These are phyloP conservation scores for Salmo trutta DNA, from an alignment of 2,797 vertebrate genomes.

Conservation along the genomic window DNA sequence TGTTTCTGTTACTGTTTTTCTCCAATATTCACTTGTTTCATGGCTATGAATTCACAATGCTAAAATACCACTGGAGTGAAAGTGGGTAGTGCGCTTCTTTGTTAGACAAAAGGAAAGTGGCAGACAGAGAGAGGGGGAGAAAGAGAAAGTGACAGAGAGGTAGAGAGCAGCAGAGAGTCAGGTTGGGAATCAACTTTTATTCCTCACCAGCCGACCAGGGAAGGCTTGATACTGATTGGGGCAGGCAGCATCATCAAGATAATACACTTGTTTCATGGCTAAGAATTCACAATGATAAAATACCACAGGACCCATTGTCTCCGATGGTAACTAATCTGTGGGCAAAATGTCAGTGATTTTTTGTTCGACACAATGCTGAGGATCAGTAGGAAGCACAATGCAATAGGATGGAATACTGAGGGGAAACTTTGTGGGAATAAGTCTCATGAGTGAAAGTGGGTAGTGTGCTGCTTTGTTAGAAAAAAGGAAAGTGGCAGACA, in stretches of 20 bases:
- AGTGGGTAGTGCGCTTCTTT: no score
- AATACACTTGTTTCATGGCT: not conserved
- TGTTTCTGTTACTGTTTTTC: slow-evolving; percentile 15
- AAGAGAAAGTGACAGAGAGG: not conserved
- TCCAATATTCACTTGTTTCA: slow-evolving; percentile 4
- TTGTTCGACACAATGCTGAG: no score
- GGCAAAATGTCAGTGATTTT: no score
- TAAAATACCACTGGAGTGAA: not conserved
- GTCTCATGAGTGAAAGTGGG: no score
- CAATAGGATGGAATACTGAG: no score
- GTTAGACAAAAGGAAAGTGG: not conserved
- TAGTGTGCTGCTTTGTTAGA: not conserved
- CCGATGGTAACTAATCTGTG: no score
- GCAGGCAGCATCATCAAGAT: slow-evolving; percentile 41
- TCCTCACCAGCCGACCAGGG: slow-evolving; percentile 43
- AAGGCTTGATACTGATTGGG: slow-evolving; percentile 69
- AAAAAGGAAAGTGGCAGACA: not conserved
- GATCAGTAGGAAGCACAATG: no score
- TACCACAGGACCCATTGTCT: not conserved
- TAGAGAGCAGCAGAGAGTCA: slow-evolving; percentile 40
- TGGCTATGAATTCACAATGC: slow-evolving; percentile 7
- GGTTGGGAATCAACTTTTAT: slow-evolving; percentile 59
- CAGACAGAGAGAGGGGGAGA: not conserved
- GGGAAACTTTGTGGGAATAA: no score
- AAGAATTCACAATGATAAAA: slow-evolving; percentile 6